Base-by-base conservation (phyloP, 2,113 vertebrate genomes). In the Tricholaema leucomelas region DNA sequence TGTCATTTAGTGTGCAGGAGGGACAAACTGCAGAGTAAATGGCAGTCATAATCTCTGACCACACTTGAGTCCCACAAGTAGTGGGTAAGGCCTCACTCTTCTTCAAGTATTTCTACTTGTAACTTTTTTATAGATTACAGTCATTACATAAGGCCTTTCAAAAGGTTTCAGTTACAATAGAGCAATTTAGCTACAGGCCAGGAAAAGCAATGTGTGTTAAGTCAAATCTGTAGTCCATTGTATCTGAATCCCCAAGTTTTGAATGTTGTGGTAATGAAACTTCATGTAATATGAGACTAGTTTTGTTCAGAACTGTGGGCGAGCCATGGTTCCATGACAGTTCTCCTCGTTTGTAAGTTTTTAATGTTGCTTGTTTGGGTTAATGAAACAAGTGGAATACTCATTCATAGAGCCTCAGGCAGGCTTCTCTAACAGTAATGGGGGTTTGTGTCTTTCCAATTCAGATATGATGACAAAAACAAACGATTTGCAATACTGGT, bases 401-500 rank as follows among this genome's bases (percentile, higher is more conserved):
- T 42, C 6, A 9, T n/a, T 55, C 20, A 21, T 28, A 35, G 27
- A 85, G 46, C 42, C 17, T 40, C 69, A 65, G 38, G 48, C 65
- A 86, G 64, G 46, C 33, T 69, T 91, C 40, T 87, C 21, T 74
- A 78, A 76, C 72, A 70, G 27, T 30, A 54, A 58, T 61, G 38
- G 3, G 70, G 91, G 80, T 87, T 89, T 81, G 4, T 84, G 65
- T 95, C 66, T 93, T 95, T 92, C 82, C 65, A 36, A 93, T 97
- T 88, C 94, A 98, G 98, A 85, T 98, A 99, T 18, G 98, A 99
- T 89, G 97, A 98, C 60, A 98, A 98, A 95, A 99, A 98, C 81
- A 98, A 98, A 71, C 98, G 98, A n/a, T 99, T 99, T 97, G 98
- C 98, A 4, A 93, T 99, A 95, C 96, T 97, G 69, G 86, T 99